Percentiles rank a stretch among this genome's conserved stretches.
Evolutionary conservation across 1,140 invertebrate genomes (phyloP).

Genomic region (Gonioctena quinquepunctata): DNA sequence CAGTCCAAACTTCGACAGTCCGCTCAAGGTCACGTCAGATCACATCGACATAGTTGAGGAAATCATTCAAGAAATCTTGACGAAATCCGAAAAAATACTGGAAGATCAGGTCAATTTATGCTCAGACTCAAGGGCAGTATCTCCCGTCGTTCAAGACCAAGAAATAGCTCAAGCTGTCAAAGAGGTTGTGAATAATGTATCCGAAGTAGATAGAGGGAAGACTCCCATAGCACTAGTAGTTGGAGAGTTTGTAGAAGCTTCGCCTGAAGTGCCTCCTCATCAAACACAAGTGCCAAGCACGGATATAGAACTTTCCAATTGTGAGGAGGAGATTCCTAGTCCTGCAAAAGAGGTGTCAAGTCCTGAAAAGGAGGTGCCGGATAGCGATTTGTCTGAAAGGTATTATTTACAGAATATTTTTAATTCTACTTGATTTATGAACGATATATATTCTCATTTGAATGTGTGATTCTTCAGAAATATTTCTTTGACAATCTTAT

Average conservation of each 20-base stretch:
- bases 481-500: too few species aligned
- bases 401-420: too few species aligned
- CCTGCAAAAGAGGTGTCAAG: constrained; percentile 23
- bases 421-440: too few species aligned
- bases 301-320: constrained; percentile 3
- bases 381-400: constrained; percentile 52
- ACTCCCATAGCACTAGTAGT: background rate
- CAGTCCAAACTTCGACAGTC: constrained; percentile 48
- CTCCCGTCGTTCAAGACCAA: constrained; percentile 59
- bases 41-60: constrained; percentile 62
- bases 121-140: constrained; percentile 19
- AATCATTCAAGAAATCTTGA: constrained; percentile 63
- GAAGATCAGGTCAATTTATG: constrained; percentile 43
- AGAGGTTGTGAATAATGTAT: constrained; percentile 47
- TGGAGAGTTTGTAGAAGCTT: background rate
- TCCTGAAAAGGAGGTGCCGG: constrained; percentile 45
- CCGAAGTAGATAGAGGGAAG: constrained; percentile 28
- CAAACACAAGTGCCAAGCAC: background rate
- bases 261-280: background rate
- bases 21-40: constrained; percentile 53
- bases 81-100: constrained; percentile 63
- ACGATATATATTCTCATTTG: too few species aligned
- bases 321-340: background rate
- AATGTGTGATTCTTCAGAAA: too few species aligned
- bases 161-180: constrained; percentile 58